Conservation (phyloP, 2,888 invertebrate species). For the Tachina grossa region DNA sequence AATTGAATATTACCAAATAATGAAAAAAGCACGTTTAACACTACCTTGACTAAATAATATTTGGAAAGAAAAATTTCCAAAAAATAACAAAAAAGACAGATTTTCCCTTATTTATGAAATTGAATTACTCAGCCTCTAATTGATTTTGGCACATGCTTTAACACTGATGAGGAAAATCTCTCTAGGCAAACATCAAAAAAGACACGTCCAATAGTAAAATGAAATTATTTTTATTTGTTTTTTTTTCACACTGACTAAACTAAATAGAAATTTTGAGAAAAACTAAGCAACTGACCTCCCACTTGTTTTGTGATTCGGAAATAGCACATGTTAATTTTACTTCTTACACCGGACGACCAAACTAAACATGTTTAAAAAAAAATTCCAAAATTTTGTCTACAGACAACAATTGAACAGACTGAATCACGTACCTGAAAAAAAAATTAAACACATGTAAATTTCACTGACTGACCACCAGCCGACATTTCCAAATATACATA, state of each 20-base stretch:
- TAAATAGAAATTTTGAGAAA: slow-evolving; percentile 12
- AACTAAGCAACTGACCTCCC: slow-evolving; percentile 8
- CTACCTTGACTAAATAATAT: not conserved
- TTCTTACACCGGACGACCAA: not conserved
- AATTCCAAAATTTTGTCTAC: slow-evolving; percentile 19
- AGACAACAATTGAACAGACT: not conserved
- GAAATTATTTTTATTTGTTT: not conserved
- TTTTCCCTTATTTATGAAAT: not conserved
- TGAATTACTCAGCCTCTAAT: not conserved
- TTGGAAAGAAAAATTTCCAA: not conserved
- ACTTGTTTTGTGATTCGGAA: slow-evolving; percentile 4
- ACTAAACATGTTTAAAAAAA: slow-evolving; percentile 17
- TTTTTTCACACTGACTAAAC: slow-evolving; percentile 20
- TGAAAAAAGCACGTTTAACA: slow-evolving; percentile 12
- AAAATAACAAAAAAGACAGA: slow-evolving; percentile 1
- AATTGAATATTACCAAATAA: not conserved
- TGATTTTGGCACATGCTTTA: slow-evolving; percentile 25
- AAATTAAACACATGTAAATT: slow-evolving; percentile 31
- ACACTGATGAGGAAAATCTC: not conserved
- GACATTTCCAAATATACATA: slow-evolving; percentile 22
- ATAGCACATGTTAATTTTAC: slow-evolving; percentile 36
- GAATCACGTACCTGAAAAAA: slow-evolving; percentile 13
- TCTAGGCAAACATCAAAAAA: not conserved
- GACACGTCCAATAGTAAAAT: slow-evolving; percentile 11
- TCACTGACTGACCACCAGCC: slow-evolving; percentile 34